Base-by-base conservation (phyloP, 2,113 vertebrate genomes). In the Sprattus sprattus region DNA sequence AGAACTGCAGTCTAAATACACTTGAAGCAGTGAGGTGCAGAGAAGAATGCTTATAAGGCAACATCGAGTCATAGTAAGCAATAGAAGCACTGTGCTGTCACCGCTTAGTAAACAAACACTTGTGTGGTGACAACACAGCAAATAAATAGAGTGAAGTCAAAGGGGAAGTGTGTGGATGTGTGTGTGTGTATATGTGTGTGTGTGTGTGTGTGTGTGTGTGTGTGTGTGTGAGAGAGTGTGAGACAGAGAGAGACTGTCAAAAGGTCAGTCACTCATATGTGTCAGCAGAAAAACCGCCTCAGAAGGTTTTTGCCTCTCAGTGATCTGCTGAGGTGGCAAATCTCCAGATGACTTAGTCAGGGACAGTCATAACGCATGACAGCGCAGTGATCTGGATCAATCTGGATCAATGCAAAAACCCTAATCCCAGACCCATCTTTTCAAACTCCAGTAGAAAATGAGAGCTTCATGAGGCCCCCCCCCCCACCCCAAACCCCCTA, bases 21-120 rank as follows among this genome's bases (percentile, higher is more conserved):
- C 25, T 60, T 78, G 71, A 39, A 78, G 71, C 28, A 78, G 71
- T 78, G 71, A 78, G 71, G 71, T 39, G 71, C 71, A 39, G 71
- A 39, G 28, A 78, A 32, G 28, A 78, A 78, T 78, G 71, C 71
- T 78, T 44, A 78, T 78, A 13, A 39, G 39, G 71, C 71, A 2
- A 13, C 64, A 39, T 15, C 2, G 18, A 39, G 28, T 78, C 28
- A 39, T 39, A 5, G 32, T 39, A 78, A 32, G 28, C 71, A 78
- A 11, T 32, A 78, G 25, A 39, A 78, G 71, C 71, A 32, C 28
- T 78, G 71, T 78, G 25, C 32, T 39, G 28, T 32, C 71, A 39
- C 64, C 10, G 15, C 28, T 32, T 1, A 39, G 3, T 16, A 78
- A 13, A 78, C 13, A 39, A 78, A 78, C 71, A 78, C 28, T 78